Evolutionary conservation across 2,797 vertebrate genomes (phyloP), one percentile per base, ranked within the genome.

Genomic region (Siniperca scherzeri): DNA sequence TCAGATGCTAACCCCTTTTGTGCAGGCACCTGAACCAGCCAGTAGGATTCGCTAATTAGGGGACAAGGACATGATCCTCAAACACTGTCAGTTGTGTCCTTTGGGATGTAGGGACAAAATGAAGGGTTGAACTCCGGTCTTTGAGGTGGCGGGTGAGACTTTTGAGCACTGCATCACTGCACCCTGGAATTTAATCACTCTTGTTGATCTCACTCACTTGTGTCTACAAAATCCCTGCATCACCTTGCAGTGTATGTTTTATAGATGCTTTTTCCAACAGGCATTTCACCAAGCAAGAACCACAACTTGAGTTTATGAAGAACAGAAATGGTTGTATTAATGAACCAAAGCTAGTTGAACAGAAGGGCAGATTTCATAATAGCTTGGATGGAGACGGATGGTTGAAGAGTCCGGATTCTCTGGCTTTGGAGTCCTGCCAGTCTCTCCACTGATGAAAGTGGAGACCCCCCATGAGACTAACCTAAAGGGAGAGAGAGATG

Each of bases 381-480:
- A 40, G 67, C 46, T 70, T 77, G 73, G 59, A 69, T 72, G 22
- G 59, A 78, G 60, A 78, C 25, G 38, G 19, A 83, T 73, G 50
- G n/a, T n/a, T 27, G 61, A 71, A 40, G 59, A 48, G 71, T 75
- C 33, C 16, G 30, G 30, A 79, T 81, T 77, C 42, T 75, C 62
- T 40, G 42, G 69, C 50, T 69, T 81, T 84, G 59, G 81, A 83
- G 65, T 78, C 64, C 56, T 83, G 76, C 80, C 82, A 81, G 80
- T 62, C 1, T 83, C 21, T 81, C 67, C 38, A 46, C 71, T 78
- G 61, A 88, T 76, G 60, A 76, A 78, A 83, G 76, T 10, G 55
- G 38, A 83, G 53, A 83, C 65, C 70, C 55, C 74, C 59, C n/a
- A 16, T 55, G 59, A 75, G 70, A 74, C n/a, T 3, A 42, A 55